Conservation (phyloP, 2,888 invertebrate genomes). For the Andrena trimmerana region DNA sequence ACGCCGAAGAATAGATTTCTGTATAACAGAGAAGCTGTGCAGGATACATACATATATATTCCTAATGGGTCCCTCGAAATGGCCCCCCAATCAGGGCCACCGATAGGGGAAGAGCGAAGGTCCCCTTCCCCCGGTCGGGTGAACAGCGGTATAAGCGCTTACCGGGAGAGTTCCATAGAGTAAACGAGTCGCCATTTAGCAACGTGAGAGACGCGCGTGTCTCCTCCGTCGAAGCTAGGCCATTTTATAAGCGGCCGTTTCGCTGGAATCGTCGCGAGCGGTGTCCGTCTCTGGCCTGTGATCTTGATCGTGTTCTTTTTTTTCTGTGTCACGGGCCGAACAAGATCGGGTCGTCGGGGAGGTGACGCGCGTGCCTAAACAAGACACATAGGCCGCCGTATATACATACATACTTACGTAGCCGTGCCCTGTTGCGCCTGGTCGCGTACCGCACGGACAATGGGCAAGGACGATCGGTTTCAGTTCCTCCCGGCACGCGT, state of each 20-base stretch:
- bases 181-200: slow-evolving; percentile 71
- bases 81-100: slow-evolving; percentile 51
- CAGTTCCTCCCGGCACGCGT: slow-evolving; percentile 38
- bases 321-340: slow-evolving; percentile 67
- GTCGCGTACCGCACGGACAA: slow-evolving; percentile 50
- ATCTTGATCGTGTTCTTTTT: slow-evolving; percentile 59
- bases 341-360: slow-evolving; percentile 12
- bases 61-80: slow-evolving; percentile 30
- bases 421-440: slow-evolving; percentile 8
- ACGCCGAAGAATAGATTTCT: too few species aligned
- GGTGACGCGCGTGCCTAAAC: slow-evolving; percentile 53
- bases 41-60: background rate
- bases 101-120: slow-evolving; percentile 61
- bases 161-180: slow-evolving; percentile 65
- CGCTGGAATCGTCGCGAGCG: background rate
- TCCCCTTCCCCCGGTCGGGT: slow-evolving; percentile 52
- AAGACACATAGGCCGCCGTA: background rate
- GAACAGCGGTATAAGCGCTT: slow-evolving; percentile 65
- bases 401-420: background rate
- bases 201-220: slow-evolving; percentile 58
- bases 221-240: slow-evolving; percentile 9
- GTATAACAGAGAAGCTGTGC: background rate
- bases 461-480: slow-evolving; percentile 62
- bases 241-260: background rate
- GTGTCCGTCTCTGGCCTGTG: slow-evolving; percentile 26